Base-by-base conservation (phyloP, 2,888 invertebrate species). In the Noctua janthe region DNA sequence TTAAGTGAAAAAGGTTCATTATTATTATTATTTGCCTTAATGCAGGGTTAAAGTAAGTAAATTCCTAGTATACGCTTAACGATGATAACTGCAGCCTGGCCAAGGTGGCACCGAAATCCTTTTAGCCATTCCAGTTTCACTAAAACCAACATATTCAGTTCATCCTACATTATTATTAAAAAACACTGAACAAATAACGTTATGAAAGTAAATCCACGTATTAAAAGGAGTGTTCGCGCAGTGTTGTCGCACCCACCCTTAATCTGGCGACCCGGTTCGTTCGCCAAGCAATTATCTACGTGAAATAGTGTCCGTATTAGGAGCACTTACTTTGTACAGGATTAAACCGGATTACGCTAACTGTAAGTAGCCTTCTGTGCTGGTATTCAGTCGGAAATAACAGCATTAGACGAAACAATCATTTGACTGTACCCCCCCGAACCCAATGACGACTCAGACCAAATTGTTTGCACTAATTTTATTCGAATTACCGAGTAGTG, bases 281-380 rank as follows among this genome's bases (percentile, higher is more conserved):
- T 93, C 92, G 94, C 94, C 94, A 93, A 94, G 94, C 95, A 96
- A 96, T 96, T 96, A 96, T 96, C 96, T 95, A 94, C 93, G 94
- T 95, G 94, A 96, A 96, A 96, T 96, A 95, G 94, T 95, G 95
- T 91, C 92, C 90, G 94, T 94, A 95, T 95, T 96, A 95, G 94
- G 88, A 94, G 93, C 94, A 95, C 94, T 96, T 95, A 96, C 95
- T 95, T 94, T 92, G 95, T 94, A 92, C 93, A 84, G 93, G 95
- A 94, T 96, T 95, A 94, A 94, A 93, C 90, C 85, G 94, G 96
- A 95, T 96, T 95, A 96, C 92, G 91, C 91, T 92, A 93, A 93
- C 94, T 92, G 93, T 94, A 94, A 95, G 94, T 95, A 94, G 94
- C 93, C 91, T 87, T 91, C 90, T 91, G 91, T 91, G 88, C 87